Evolutionary conservation across 2,113 vertebrate genomes (phyloP), one percentile per base, ranked within the genome.

Genomic region (Myrmophylax atrothorax): DNA sequence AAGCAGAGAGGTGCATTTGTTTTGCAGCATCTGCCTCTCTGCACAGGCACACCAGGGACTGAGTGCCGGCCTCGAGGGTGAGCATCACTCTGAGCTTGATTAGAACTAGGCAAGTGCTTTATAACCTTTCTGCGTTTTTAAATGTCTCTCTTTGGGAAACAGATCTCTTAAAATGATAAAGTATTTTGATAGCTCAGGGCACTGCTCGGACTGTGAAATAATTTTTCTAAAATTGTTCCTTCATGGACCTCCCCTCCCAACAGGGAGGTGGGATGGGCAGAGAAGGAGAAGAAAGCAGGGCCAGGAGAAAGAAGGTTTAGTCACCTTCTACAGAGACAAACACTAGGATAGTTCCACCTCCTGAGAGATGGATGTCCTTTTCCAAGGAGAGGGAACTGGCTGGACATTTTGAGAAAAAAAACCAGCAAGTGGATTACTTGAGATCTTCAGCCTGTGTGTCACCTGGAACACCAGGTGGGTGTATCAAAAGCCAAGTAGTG

Each of bases 21-120:
- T 84, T 78, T 13, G 59, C 1, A 67, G 81, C 60, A 70, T 18
- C 56, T 3, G 4, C 49, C 1, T 10, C 6, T 38, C 53, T 31
- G 70, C 74, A 23, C 47, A 4, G 50, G 4, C 6, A 16, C 3
- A 1, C 18, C 0, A 0, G 55, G 76, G 59, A 89, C 46, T 5
- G 2, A 49, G 79, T 0, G 0, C 38, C 1, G 0, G 69, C 83
- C 84, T 31, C 28, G 0, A 68, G 92, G 82, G 62, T 8, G 28
- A 88, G 69, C 81, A n/a, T 44, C 0, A 12, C 95, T 75, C 81
- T 4, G 7, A 90, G 92, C 82, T 95, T 67, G 70, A 86, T 88
- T 86, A 85, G 70, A 90, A 67, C 59, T 74, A 86, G 72, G 55
- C 86, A 80, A 88, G 67, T 93, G 86, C 94, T 95, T 93, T 90